These are phyloP conservation scores for Choristoneura fumiferana DNA, from an alignment of 1,140 invertebrate genomes.

Conservation along the genomic window DNA sequence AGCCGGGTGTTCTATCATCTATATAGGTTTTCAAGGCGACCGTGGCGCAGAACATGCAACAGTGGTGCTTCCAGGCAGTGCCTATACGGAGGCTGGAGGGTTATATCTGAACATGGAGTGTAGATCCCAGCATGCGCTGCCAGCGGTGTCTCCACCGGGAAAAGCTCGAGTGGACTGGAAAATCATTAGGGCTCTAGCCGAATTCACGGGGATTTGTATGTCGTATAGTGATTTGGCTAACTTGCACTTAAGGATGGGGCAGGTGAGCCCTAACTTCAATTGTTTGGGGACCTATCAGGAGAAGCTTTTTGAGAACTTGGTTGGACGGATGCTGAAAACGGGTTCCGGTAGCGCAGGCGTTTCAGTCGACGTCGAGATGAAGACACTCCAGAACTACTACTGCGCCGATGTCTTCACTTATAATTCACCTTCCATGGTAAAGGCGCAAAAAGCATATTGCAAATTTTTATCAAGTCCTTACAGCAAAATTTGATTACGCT, in stretches of 20 bases:
- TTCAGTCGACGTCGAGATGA: conserved; percentile 49
- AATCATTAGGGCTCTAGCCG: conserved; percentile 58
- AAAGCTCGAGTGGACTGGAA: conserved; percentile 65
- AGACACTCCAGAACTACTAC: conserved; percentile 54
- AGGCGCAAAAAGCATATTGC: conserved; percentile 47
- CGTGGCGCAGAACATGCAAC: conserved; percentile 84
- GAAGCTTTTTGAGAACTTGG: conserved; percentile 44
- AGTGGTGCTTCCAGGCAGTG: conserved; percentile 85
- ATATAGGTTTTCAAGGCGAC: conserved; percentile 87
- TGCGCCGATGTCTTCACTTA: conserved; percentile 59
- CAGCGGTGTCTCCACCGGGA: conserved; percentile 59
- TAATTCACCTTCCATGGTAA: conserved; percentile 62
- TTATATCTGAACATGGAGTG: conserved; percentile 65
- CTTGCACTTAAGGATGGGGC: conserved; percentile 42
- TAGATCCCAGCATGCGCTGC: conserved; percentile 54
- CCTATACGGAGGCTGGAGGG: conserved; percentile 83
- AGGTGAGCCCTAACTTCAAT: conserved; percentile 61
- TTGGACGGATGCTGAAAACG: conserved; percentile 31
- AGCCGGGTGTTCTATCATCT: conserved; percentile 43
- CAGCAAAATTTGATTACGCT: conserved; percentile 29
- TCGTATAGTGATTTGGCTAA: conserved; percentile 47
- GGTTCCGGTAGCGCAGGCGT: not conserved
- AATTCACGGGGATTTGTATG: conserved; percentile 46
- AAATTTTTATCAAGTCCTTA: conserved; percentile 42
- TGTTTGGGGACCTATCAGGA: conserved; percentile 43